These are phyloP conservation scores for Hyperoplus lanceolatus DNA, from an alignment of 2,797 vertebrate genomes.

Conservation along the genomic window DNA sequence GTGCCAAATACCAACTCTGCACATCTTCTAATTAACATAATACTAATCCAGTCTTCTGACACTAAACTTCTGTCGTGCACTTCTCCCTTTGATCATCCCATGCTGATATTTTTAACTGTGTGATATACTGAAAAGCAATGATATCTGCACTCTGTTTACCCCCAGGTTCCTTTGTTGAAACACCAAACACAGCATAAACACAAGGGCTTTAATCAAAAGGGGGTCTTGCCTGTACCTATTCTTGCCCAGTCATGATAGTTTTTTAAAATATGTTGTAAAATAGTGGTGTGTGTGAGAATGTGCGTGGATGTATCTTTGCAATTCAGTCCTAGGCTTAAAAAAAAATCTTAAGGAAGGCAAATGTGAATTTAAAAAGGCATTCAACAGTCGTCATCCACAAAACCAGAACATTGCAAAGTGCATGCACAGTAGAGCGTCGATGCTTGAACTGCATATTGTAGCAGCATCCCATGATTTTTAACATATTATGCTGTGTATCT, in stretches of 20 bases:
- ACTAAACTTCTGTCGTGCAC: slow-evolving; percentile 7
- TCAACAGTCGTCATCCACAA: slow-evolving; percentile 28
- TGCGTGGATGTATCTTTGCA: slow-evolving; percentile 3
- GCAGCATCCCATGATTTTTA: slow-evolving; percentile 38
- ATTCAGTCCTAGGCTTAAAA: slow-evolving; percentile 12
- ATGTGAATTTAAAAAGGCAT: slow-evolving; percentile 23
- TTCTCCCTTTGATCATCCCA: slow-evolving; percentile 25
- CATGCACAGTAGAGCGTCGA: slow-evolving; percentile 16
- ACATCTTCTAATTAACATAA: slow-evolving; percentile 1
- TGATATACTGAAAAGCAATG: neutral
- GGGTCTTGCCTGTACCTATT: slow-evolving; percentile 22
- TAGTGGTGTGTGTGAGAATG: slow-evolving; percentile 14
- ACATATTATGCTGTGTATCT: slow-evolving; percentile 32
- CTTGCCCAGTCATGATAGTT: slow-evolving; percentile 36
- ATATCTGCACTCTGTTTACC: slow-evolving; percentile 31
- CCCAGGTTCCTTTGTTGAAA: slow-evolving; percentile 21
- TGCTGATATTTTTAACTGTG: slow-evolving; percentile 24
- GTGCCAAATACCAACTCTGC: slow-evolving; percentile 3
- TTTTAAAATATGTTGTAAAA: slow-evolving; percentile 35
- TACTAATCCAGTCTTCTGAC: neutral
- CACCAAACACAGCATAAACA: slow-evolving; percentile 14
- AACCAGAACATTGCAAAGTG: slow-evolving; percentile 35
- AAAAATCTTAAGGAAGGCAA: slow-evolving; percentile 25
- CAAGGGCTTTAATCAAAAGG: slow-evolving; percentile 58
- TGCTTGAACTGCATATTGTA: slow-evolving; percentile 29